Percentiles rank a stretch among this genome's conserved stretches.
These are phyloP conservation scores for Atta colombica DNA, from an alignment of 1,140 invertebrate genomes.

Conservation along the genomic window DNA sequence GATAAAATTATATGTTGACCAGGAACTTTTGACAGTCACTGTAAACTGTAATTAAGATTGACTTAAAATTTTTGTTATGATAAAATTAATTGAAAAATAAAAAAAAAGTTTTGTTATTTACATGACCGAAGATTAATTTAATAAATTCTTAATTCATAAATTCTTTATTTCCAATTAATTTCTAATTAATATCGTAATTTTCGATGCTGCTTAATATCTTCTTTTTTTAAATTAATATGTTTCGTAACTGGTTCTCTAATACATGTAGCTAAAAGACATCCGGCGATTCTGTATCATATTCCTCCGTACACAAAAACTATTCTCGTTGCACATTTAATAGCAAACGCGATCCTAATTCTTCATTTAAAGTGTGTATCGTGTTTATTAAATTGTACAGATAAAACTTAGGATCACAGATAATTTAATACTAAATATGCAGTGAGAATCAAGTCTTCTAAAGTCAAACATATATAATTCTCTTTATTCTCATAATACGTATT, in stretches of 20 bases:
- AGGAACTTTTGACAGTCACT: too few species aligned
- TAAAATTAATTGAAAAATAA: background rate
- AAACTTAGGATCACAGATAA: background rate
- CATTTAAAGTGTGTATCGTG: background rate
- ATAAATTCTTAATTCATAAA: too few species aligned
- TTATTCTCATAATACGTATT: background rate
- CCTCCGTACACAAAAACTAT: too few species aligned
- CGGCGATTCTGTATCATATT: background rate
- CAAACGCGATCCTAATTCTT: background rate
- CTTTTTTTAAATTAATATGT: conserved; percentile 6
- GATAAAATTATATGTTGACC: too few species aligned
- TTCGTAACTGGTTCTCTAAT: conserved; percentile 12
- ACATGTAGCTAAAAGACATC: conserved; percentile 16
- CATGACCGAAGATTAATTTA: background rate
- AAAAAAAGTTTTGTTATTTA: background rate
- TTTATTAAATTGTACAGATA: background rate
- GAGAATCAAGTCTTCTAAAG: background rate
- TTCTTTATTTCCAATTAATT: background rate
- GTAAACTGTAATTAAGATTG: background rate
- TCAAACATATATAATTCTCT: background rate
- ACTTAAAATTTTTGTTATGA: background rate
- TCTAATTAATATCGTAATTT: background rate
- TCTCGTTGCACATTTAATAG: conserved; percentile 4
- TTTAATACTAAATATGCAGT: background rate
- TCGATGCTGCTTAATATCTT: background rate